Conservation (phyloP, 2,113 vertebrate species). For the Neogale vison region DNA sequence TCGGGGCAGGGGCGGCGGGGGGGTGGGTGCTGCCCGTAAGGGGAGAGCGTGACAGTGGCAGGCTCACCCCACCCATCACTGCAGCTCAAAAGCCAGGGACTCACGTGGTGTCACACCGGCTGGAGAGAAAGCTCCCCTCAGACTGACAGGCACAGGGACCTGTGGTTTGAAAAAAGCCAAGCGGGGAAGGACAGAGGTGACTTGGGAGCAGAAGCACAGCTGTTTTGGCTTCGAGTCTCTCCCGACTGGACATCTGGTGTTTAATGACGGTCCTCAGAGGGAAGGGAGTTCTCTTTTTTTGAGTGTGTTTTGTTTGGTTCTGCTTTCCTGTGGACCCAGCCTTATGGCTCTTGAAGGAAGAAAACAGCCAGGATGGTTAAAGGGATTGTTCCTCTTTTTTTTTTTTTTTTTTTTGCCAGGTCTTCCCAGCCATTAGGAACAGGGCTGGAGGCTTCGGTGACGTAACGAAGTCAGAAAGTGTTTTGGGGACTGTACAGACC, state of each 20-base stretch:
- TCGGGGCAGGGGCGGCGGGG: neutral
- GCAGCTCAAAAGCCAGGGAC: neutral
- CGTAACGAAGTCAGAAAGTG: fast-evolving
- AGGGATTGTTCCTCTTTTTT: neutral
- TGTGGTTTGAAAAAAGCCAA: neutral
- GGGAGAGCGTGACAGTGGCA: fast-evolving
- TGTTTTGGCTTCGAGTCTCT: neutral
- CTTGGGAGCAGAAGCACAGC: neutral
- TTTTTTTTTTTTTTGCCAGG: fast-evolving
- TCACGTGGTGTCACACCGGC: fast-evolving
- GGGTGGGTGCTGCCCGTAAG: neutral
- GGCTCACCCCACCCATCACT: neutral
- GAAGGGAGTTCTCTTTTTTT: neutral
- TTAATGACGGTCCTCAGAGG: neutral
- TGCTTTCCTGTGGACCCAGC: constrained; percentile 6
- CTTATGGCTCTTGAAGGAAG: neutral
- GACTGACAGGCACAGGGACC: neutral
- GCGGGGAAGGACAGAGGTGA: neutral
- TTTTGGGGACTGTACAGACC: neutral
- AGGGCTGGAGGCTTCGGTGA: neutral
- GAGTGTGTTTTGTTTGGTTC: constrained; percentile 41
- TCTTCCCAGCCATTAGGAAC: neutral
- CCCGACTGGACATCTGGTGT: constrained; percentile 31
- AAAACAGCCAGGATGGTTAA: neutral
- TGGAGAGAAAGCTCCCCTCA: neutral